These are phyloP conservation scores for Morphnarchus princeps DNA, from an alignment of 2,113 vertebrate species.

Conservation along the genomic window DNA sequence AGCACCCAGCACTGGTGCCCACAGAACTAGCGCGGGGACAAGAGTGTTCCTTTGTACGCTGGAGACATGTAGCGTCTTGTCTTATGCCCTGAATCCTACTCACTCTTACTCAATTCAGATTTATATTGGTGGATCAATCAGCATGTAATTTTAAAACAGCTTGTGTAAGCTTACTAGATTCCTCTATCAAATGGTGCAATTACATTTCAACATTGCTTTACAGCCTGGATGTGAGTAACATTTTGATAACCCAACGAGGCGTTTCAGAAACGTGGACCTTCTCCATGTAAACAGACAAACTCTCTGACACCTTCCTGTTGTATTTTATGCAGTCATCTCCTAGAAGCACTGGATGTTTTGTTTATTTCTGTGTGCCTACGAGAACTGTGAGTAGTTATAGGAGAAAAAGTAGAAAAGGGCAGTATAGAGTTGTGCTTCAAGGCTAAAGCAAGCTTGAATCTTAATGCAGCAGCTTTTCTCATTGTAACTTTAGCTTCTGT, in stretches of 20 bases:
- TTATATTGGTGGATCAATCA: not conserved
- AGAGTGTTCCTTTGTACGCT: not conserved
- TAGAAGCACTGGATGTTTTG: not conserved
- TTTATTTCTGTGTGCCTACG: not conserved
- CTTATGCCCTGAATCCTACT: not conserved
- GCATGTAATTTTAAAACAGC: not conserved
- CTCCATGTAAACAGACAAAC: not conserved
- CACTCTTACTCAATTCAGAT: not conserved
- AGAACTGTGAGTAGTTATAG: not conserved
- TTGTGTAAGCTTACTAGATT: not conserved
- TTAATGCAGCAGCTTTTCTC: not conserved
- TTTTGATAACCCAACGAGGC: not conserved
- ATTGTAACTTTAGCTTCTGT: not conserved
- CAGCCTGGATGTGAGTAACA: not conserved
- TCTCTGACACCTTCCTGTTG: not conserved
- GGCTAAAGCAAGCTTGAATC: not conserved
- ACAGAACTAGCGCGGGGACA: not conserved
- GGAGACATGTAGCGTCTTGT: not conserved
- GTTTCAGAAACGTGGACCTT: not conserved
- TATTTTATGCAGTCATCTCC: not conserved
- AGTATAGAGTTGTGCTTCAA: not conserved
- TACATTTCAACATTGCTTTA: not conserved
- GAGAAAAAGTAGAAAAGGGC: not conserved
- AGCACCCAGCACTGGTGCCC: not conserved
- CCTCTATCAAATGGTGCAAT: not conserved